Base-by-base conservation (phyloP, 2,888 invertebrate genomes). In the Pherbina coryleti region DNA sequence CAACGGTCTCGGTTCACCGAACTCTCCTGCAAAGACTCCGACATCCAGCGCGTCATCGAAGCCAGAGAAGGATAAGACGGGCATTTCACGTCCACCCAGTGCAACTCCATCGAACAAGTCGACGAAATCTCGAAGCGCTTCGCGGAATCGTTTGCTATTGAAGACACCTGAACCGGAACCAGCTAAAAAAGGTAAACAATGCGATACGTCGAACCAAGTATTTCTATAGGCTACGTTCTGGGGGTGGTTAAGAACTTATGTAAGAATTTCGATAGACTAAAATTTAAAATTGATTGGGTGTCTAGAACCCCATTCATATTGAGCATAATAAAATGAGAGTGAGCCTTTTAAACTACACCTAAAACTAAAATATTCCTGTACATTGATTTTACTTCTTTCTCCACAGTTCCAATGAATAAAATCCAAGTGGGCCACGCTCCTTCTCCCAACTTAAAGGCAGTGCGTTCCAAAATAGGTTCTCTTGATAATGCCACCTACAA, bases 401-500 rank as follows among this genome's bases (percentile, higher is more conserved):
- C 90, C 95, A 93, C 94, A 92, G 91, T 97, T 86, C 96, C 97
- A 82, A 97, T 97, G 96, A 97, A 97, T 89, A 97, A 97, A 91
- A 91, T 97, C 80, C 96, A 97, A 92, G 97, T 97, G 69, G 97
- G 98, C 74, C 94, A 95, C 84, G 96, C 96, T 76, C 97, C 97
- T 78, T 97, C 97, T 76, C 98, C 97, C 34, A 97, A 97, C 90
- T 92, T 97, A 85, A 97, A 97, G 91, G 93, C 95, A 81, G 95
- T 96, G n/a, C 94, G 93, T 88, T 97, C 97, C 31, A 97, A 97
- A 91, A 96, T 97, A 84, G 97, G 97, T 22, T 97, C 97, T 3
- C 90, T 97, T 88, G 94, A 96, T n/a, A 97, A 97, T 89, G 92
- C 96, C 37, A 94, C 94, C 79, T 95, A 97, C 90, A 96, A 94